Base-by-base conservation (phyloP, 2,888 invertebrate genomes). In the Pegoplata infirma region DNA sequence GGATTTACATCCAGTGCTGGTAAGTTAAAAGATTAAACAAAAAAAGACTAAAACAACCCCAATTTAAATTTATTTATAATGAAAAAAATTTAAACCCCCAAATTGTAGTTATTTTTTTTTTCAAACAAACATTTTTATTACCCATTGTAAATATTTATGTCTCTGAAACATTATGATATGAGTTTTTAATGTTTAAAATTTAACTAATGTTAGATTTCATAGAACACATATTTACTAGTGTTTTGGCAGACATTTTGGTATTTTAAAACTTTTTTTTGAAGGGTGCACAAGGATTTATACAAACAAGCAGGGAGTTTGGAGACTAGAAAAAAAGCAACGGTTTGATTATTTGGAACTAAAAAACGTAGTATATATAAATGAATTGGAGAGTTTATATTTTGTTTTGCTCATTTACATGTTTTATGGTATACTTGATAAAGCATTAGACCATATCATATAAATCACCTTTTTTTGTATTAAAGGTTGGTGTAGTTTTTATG, bases 1-100 rank as follows among this genome's bases (percentile, higher is more conserved):
- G 58, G 98, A 98, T 91, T 92, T 98, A 84, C 98, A 98, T 91
- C 97, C 97, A 63, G 98, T 98, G 79, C 90, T 97, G 93, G 97
- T 97, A 91, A 92, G 93, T 91, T 32, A 10, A 1, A 32, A 47
- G 7, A 23, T 46, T 68, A 40, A 6, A 12, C 14, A 14, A 51
- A 14, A 8, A 53, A 58, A 14, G 1, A n/a, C 16, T 19, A 23
- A 63, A 76, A 51, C 25, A 28, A 71, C 58, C 49, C 40, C 28
- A 40, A 58, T 69, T 51, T 69, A 17, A 44, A 59, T 49, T 51
- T 66, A 67, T n/a, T 8, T 46, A 40, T 14, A n/a, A 40, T 12
- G 10, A 6, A n/a, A n/a, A n/a, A n/a, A n/a, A n/a, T n/a, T n/a
- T 6, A 36, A 40, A 64, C 44, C 55, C 55, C 40, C n/a, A n/a